Evolutionary conservation across 92 coral and sea anemone genomes (phyloP), one percentile per base, ranked within the genome.

Genomic region (Actinernus sp.): DNA sequence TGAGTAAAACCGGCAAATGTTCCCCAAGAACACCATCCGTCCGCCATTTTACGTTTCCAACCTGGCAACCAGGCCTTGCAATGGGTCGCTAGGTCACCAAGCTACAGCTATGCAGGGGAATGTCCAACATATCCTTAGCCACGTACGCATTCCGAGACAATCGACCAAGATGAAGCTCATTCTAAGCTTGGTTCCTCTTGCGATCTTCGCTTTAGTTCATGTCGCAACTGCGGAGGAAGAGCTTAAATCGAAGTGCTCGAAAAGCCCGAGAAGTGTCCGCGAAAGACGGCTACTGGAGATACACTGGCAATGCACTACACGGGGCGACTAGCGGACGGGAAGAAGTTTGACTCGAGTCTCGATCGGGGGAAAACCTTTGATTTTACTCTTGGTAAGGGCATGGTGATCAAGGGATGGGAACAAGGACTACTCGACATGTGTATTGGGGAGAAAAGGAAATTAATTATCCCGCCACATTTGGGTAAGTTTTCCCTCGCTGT

Each of bases 361-460:
- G 76, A 81, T 16, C 84, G 97, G 25, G 81, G 84, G 3, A 73
- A 86, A 26, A 83, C 97, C 11, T 95, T 95, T 51, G 99, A 95
- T 30, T 95, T 95, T 61, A 95, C 97, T 19, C 72, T 95, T 23
- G 99, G 99, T 10, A 75, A 77, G 63, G 97, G 99, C 11, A 79
- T 75, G 89, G 99, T 95, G 26, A 95, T 95, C 50, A 81, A 88
- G 69, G 99, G 99, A 1, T 95, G 97, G 96, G 99, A 95, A 40
- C 70, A 87, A 61, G 99, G 99, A 14, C 95, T 95, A 17, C 52
- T 87, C 54, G 97, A 83, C 64, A 95, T 95, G 99, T 95, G 99
- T 45, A 83, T 84, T 33, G 99, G 99, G n/a, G 99, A 95, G 54
- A 68, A 72, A 44, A 78, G 99, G 62, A 92, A 91, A 44, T 92